These are phyloP conservation scores for Labia minor DNA, from an alignment of 2,888 invertebrate genomes.

Conservation along the genomic window DNA sequence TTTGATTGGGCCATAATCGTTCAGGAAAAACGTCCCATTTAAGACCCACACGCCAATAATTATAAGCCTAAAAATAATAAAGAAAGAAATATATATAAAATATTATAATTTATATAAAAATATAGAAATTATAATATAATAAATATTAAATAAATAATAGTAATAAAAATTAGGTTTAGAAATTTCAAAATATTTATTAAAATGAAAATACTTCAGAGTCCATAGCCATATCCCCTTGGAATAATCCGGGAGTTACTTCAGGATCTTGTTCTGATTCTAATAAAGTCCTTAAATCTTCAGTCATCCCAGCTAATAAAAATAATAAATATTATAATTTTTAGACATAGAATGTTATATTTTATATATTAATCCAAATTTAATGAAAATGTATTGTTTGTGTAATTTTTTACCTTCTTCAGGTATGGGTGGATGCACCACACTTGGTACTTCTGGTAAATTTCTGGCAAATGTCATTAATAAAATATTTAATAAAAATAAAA, in stretches of 20 bases:
- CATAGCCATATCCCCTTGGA: conserved; percentile 58
- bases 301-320: conserved; percentile 25
- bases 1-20: conserved; percentile 51
- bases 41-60: conserved; percentile 50
- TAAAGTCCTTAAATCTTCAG: conserved; percentile 26
- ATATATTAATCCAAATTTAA: neutral
- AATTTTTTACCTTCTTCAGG: conserved; percentile 41
- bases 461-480: neutral
- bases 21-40: conserved; percentile 54
- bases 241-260: conserved; percentile 52
- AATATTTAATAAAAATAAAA: neutral
- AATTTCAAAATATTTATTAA: neutral
- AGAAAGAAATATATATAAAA: no score
- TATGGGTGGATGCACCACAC: conserved; percentile 38
- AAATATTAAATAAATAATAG: conserved; percentile 15
- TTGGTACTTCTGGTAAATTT: conserved; percentile 37
- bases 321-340: conserved; percentile 15
- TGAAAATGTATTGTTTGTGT: neutral
- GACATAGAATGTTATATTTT: neutral
- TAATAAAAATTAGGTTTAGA: neutral
- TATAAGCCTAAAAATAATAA: conserved; percentile 38
- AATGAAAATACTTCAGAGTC: conserved; percentile 45
- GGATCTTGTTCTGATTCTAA: conserved; percentile 42
- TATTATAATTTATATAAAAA: neutral
- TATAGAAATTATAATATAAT: neutral